Evolutionary conservation across 2,888 invertebrate genomes (phyloP).

Genomic region (Drosophila phalerata): DNA sequence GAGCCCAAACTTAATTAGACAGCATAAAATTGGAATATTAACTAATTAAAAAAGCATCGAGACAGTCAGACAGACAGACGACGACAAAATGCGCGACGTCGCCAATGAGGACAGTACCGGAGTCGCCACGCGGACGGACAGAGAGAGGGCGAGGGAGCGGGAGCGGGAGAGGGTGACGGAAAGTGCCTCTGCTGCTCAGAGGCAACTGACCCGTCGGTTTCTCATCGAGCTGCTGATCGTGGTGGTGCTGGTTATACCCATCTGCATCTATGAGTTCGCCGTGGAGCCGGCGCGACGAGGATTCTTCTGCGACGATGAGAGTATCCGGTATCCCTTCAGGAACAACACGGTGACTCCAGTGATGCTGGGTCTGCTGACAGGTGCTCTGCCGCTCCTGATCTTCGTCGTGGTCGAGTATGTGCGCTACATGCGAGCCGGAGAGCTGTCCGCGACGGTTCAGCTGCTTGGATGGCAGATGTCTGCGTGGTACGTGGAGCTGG

Average conservation of each 20-base stretch:
- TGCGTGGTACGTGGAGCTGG: conserved; percentile 64
- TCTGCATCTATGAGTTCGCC: conserved; percentile 72
- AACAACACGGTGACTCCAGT: conserved; percentile 71
- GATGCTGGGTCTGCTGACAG: conserved; percentile 64
- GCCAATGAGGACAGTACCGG: conserved; percentile 47
- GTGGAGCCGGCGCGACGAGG: conserved; percentile 77
- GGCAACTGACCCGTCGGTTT: conserved; percentile 56
- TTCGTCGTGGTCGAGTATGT: conserved; percentile 72
- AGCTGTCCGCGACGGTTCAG: conserved; percentile 43
- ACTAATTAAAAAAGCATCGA: conserved; percentile 71
- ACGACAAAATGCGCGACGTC: conserved; percentile 63
- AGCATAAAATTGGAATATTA: conserved; percentile 68
- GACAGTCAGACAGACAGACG: conserved; percentile 21
- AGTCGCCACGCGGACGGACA: conserved; percentile 1
- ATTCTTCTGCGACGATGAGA: conserved; percentile 82
- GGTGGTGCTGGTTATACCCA: conserved; percentile 68
- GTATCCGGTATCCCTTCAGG: conserved; percentile 75
- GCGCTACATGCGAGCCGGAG: conserved; percentile 49
- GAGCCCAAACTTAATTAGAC: conserved; percentile 58
- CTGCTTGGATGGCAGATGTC: conserved; percentile 60
- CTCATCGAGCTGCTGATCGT: conserved; percentile 73
- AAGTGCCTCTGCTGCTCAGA: conserved; percentile 33
- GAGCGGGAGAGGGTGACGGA: not conserved
- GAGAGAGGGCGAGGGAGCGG: not conserved
- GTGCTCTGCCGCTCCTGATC: conserved; percentile 53